Evolutionary conservation across 2,888 invertebrate genomes (phyloP), one percentile per base, ranked within the genome.

Genomic region (Drosophila fungiperda): DNA sequence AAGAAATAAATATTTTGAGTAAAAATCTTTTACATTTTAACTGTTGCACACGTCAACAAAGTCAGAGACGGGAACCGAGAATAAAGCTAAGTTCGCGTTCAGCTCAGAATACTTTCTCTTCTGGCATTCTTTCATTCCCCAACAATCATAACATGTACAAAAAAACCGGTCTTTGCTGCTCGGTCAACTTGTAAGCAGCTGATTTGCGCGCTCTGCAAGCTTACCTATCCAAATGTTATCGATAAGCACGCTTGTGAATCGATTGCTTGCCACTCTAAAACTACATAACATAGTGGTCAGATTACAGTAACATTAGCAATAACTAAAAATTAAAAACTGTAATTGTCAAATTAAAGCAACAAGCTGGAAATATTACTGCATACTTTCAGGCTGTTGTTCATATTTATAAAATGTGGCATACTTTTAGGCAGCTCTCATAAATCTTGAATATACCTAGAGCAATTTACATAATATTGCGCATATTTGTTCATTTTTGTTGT

Each of bases 1-100:
- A 55, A 11, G n/a, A 45, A 48, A 54, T n/a, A 32, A n/a, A 48
- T 9, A 23, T 49, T n/a, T 54, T 26, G 15, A 11, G 12, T 45
- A 48, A 33, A 32, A 12, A 53, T 38, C 32, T 61, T 59, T 57
- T 38, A 54, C 79, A 76, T 87, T 73, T 76, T 57, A 26, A 2
- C 36, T 59, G 67, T 61, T 87, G 84, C 73, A 89, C 81, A 85
- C 85, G 85, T 85, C 85, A 79, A 89, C 85, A 87, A 63, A 63
- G 77, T 45, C 65, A 68, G 55, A 12, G 53, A n/a, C 26, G 11
- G 26, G 36, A 38, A 38, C 20, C 23, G 45, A 23, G 23, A 45
- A 23, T 45, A 15, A 23, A 15, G 15, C 45, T 29, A 59, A 64
- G 42, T 52, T 73, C 32, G 36, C 40, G 33, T 58, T 48, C 49